Conservation (phyloP, 2,113 vertebrate genomes). For the Gobiocypris rarus region DNA sequence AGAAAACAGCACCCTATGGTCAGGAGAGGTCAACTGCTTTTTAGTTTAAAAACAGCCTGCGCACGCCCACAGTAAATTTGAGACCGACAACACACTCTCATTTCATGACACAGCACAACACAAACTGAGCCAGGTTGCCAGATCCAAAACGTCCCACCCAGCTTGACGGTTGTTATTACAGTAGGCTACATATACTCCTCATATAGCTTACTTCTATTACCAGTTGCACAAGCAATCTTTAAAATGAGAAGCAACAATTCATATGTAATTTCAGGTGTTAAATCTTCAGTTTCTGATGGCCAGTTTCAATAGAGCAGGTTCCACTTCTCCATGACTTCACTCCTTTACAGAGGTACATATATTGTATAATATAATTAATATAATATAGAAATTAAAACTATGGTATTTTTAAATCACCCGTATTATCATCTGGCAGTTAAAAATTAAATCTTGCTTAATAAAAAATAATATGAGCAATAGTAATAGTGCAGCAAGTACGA, state of each 20-base stretch:
- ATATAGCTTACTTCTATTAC: not conserved
- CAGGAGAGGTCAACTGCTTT: slow-evolving; percentile 19
- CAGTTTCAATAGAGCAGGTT: slow-evolving; percentile 19
- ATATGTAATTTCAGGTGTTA: not conserved
- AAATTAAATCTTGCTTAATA: not conserved
- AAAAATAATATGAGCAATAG: not conserved
- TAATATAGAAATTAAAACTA: too few relatives aligned
- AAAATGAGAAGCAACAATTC: slow-evolving; percentile 6
- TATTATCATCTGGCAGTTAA: not conserved
- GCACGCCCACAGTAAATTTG: not conserved
- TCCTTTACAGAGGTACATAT: not conserved
- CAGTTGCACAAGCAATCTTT: not conserved
- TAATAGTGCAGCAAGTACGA: not conserved
- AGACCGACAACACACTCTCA: not conserved
- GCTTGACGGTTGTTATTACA: slow-evolving; percentile 1
- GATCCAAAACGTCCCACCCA: slow-evolving; percentile 16
- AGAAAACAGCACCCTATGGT: not conserved
- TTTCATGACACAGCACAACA: slow-evolving; percentile 35
- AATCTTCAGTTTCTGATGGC: not conserved
- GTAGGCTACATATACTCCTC: slow-evolving; percentile 2
- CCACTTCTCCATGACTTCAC: slow-evolving; percentile 16
- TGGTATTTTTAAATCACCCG: not conserved
- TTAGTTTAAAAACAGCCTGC: slow-evolving; percentile 14
- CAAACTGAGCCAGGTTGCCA: not conserved
- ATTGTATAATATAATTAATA: too few relatives aligned